Base-by-base conservation (phyloP, 2,888 invertebrate genomes). In the Sarcophaga caerulescens region DNA sequence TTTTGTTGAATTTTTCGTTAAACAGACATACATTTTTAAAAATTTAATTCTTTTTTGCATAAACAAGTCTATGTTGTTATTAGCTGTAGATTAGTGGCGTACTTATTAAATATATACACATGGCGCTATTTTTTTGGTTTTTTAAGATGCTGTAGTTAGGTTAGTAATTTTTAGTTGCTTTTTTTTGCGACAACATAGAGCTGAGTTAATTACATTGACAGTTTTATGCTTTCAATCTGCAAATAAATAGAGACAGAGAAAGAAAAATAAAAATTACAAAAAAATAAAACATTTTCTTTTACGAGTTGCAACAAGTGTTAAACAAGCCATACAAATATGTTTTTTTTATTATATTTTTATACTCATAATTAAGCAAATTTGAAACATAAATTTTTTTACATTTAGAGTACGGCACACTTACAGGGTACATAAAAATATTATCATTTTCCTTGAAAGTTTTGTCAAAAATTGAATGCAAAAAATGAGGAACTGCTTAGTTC, bases 141-240 rank as follows among this genome's bases (percentile, higher is more conserved):
- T 10, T 60, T 82, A 23, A 59, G 19, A 57, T 62, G 66, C 63
- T 85, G 76, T 35, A 21, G 19, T 75, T 85, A 75, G 35, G 44
- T 82, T 85, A 83, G 84, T 81, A 81, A 47, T 70, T 79, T 83
- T 83, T 83, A 83, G 73, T 84, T 84, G 79, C 79, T 47, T 84
- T 81, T 66, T 71, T 76, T 71, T 71, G 47, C 71, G 66, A 84
- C 84, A 84, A 75, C 70, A 81, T 78, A 77, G 62, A 81, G 65
- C 75, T 80, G 71, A 82, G 85, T 83, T 85, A 85, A 84, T 84
- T 79, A 84, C 83, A 86, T 86, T 80, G 77, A 81, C 68, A 75
- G 65, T 65, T 65, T 80, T 25, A 25, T 17, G 76, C 71, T 57
- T 66, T 47, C 77, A 68, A 84, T 86, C 86, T 86, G 86, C 81